These are phyloP conservation scores for Drosophila ercepeae DNA, from an alignment of 1,140 invertebrate species.

Conservation along the genomic window DNA sequence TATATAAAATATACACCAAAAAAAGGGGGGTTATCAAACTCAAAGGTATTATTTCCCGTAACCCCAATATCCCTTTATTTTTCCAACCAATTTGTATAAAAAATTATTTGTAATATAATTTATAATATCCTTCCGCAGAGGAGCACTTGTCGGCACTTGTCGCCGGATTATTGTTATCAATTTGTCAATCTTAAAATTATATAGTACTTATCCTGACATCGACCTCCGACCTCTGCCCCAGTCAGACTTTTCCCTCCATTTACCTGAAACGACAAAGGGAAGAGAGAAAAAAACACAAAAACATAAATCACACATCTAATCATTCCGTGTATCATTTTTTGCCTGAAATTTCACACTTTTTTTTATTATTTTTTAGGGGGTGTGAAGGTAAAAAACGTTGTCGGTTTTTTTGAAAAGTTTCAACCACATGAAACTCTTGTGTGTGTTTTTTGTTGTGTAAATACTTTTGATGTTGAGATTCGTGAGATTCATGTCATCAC, in stretches of 20 bases:
- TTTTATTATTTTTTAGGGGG: background rate
- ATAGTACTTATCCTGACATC: slow-evolving; percentile 3
- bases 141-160: background rate
- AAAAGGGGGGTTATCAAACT: too few relatives aligned
- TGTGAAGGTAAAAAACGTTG: slow-evolving; percentile 10
- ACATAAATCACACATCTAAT: slow-evolving; percentile 34
- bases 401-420: slow-evolving; percentile 1
- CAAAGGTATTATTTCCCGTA: too few relatives aligned
- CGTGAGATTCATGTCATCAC: slow-evolving; percentile 43
- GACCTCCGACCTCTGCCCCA: background rate
- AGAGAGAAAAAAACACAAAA: background rate
- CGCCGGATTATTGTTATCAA: background rate
- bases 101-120: too few relatives aligned
- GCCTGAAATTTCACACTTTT: slow-evolving; percentile 9
- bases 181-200: background rate
- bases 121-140: background rate
- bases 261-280: slow-evolving; percentile 18
- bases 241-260: slow-evolving; percentile 17
- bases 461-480: slow-evolving; percentile 38
- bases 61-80: too few relatives aligned
- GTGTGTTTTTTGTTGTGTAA: slow-evolving; percentile 10
- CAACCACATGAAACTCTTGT: slow-evolving; percentile 22
- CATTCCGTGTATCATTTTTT: slow-evolving; percentile 16
- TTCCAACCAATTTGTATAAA: too few relatives aligned
- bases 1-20: too few relatives aligned